A percentile compares a stretch with the other conserved stretches of the same genome.
These are phyloP conservation scores for Charina bottae DNA, from an alignment of 2,113 vertebrate genomes.

Conservation along the genomic window DNA sequence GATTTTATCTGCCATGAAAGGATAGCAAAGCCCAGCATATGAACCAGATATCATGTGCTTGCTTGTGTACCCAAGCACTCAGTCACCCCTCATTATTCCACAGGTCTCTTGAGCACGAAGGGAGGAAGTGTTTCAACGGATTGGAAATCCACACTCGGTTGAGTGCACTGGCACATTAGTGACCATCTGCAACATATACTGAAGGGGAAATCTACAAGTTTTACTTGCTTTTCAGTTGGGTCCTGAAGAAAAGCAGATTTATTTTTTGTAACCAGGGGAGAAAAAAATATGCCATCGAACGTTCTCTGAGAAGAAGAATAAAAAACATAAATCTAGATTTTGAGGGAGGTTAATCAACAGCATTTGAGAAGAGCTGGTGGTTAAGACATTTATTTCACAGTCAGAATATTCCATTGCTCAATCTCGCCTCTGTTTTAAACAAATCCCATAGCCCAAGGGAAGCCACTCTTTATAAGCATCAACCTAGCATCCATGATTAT, in stretches of 20 bases:
- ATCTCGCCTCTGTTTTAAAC: background rate
- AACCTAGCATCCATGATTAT: background rate
- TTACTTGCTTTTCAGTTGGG: background rate
- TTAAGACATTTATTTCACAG: background rate
- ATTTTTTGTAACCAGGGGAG: background rate
- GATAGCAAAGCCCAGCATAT: conserved; percentile 54
- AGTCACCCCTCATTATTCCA: conserved; percentile 59
- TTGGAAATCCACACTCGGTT: conserved; percentile 62
- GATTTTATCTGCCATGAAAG: conserved; percentile 21
- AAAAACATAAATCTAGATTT: background rate
- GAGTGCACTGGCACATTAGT: conserved; percentile 51
- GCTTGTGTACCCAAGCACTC: conserved; percentile 44
- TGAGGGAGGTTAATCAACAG: background rate
- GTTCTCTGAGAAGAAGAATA: background rate
- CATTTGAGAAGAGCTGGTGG: background rate
- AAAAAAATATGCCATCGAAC: background rate
- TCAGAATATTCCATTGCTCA: background rate
- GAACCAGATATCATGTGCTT: conserved; percentile 47
- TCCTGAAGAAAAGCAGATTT: conserved; percentile 8
- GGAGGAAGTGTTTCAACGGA: conserved; percentile 48
- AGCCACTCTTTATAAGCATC: background rate
- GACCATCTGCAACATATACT: conserved; percentile 62
- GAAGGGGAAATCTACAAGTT: background rate
- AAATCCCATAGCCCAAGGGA: background rate
- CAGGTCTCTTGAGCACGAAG: conserved; percentile 50